These are phyloP conservation scores for Cosmorhoe ocellata DNA, from an alignment of 2,888 invertebrate species.

Conservation along the genomic window DNA sequence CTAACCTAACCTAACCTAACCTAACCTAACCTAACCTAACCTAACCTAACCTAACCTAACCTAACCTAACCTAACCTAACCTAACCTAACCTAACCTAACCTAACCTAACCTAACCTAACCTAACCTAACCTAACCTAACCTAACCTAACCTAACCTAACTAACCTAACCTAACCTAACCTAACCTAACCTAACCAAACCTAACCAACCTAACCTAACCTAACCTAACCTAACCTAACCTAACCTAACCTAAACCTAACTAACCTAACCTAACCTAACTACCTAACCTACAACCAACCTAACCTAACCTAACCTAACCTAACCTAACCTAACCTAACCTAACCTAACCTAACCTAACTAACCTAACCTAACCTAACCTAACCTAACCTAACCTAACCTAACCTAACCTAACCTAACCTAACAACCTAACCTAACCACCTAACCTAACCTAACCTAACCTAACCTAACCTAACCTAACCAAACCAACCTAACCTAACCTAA, in stretches of 20 bases:
- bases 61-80: conserved; percentile 1
- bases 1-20: conserved; percentile 1
- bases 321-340: conserved; percentile 21
- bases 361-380: conserved; percentile 34
- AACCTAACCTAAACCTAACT: conserved; percentile 6
- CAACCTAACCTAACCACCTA: neutral
- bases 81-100: neutral
- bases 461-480: conserved; percentile 30
- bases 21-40: conserved; percentile 2
- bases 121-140: conserved; percentile 27
- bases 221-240: conserved; percentile 6
- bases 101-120: conserved; percentile 10
- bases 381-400: conserved; percentile 22
- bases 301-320: conserved; percentile 8
- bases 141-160: conserved; percentile 11
- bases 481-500: conserved; percentile 25
- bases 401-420: neutral
- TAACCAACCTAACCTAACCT: neutral
- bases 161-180: conserved; percentile 7
- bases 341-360: conserved; percentile 27
- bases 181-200: neutral
- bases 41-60: conserved; percentile 1
- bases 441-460: conserved; percentile 29
- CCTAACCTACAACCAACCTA: neutral
- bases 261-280: conserved; percentile 10